phyloP scores from a whole-genome alignment of 2,113 vertebrate species.

The Psettodes erumei region DNA sequence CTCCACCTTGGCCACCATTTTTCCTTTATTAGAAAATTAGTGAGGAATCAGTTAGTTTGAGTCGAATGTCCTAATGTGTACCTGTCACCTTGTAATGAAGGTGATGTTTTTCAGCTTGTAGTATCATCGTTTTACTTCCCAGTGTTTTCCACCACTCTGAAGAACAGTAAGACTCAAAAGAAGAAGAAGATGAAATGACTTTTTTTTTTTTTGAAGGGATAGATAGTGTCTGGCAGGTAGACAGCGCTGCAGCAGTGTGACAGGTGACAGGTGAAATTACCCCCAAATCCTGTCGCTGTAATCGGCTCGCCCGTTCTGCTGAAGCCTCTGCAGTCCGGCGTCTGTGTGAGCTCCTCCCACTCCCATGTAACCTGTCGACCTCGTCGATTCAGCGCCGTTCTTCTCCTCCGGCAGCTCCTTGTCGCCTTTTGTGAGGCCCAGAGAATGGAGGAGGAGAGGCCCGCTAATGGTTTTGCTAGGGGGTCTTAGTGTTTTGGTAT shows the following conservation, averaged over 20 bases:
- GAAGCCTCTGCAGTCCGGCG: slow-evolving; percentile 5
- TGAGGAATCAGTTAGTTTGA: neutral
- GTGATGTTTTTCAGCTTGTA: neutral
- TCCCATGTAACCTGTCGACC: slow-evolving; percentile 35
- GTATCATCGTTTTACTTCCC: neutral
- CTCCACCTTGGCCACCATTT: neutral
- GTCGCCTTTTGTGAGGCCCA: slow-evolving; percentile 43
- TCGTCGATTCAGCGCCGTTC: slow-evolving; percentile 6
- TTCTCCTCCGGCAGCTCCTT: slow-evolving; percentile 49
- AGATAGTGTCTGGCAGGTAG: slow-evolving; percentile 19
- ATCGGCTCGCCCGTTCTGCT: slow-evolving; percentile 46
- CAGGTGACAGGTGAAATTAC: slow-evolving; percentile 59
- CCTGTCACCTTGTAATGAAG: neutral
- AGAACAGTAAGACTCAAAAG: neutral
- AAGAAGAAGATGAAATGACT: neutral
- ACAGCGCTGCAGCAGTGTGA: neutral
- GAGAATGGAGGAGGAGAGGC: slow-evolving; percentile 36
- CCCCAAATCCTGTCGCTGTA: slow-evolving; percentile 8
- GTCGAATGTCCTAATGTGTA: neutral
- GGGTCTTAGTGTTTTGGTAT: slow-evolving; percentile 65
- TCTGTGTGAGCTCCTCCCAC: slow-evolving; percentile 7
- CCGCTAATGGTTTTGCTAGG: slow-evolving; percentile 39
- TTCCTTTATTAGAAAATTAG: too few relatives aligned
- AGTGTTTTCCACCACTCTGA: neutral
- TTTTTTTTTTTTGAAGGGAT: neutral